Base-by-base conservation (phyloP, 2,888 invertebrate genomes). In the Temnothorax unifasciatus region DNA sequence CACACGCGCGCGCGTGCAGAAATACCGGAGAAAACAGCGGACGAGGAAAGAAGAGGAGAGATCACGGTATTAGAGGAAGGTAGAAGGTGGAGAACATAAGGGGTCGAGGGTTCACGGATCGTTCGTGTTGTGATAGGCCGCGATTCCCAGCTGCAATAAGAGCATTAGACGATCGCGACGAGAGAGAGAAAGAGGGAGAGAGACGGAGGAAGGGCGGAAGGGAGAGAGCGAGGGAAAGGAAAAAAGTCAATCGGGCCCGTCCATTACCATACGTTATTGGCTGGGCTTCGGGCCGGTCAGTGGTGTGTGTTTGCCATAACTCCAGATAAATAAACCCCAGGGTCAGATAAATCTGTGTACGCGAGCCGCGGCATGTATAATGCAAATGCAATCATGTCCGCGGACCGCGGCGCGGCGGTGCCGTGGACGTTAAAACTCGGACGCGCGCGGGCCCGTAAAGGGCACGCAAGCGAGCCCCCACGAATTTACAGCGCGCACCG, bases 351-450 rank as follows among this genome's bases (percentile, higher is more conserved):
- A 94, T 93, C 91, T 92, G 92, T 92, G 89, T 84, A 87, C 90
- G 86, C 69, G 52, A 90, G 90, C 92, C 90, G 92, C 92, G 85
- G 92, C 93, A 91, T 94, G 94, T 94, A 94, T 93, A 94, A 94
- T 94, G 94, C 94, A 94, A 94, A 94, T 94, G 94, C 94, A 93
- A 93, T 93, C 93, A 92, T 94, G 93, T 93, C 92, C 92, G 91
- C 90, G 91, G 88, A 89, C 89, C 85, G 81, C 84, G n/a, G 57
- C 86, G 88, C 84, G n/a, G 69, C 86, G 88, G 85, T 90, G 91
- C 87, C 88, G 89, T 87, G 92, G 81, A 90, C 90, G 90, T 89
- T 92, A 91, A 91, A 92, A 92, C 89, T 90, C 81, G 81, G 86
- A 89, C 66, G 54, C 88, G 89, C 86, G 90, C 61, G 54, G 86